Evolutionary conservation across 2,113 vertebrate species (phyloP), one percentile per base, ranked within the genome.

Genomic region (Nansenia antarctica): DNA sequence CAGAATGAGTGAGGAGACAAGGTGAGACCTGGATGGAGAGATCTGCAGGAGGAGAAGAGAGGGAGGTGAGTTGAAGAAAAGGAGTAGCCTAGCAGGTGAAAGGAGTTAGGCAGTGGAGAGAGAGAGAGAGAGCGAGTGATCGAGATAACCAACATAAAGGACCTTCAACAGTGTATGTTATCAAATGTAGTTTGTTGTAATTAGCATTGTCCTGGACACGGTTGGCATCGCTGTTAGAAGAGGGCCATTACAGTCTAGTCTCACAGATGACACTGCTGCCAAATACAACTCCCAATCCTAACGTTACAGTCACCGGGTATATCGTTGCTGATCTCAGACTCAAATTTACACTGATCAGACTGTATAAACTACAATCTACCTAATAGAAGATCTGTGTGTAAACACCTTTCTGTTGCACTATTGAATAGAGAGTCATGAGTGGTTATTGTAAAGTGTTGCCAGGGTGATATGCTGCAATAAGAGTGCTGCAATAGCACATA

Each of bases 401-500:
- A 49, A 49, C n/a, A 49, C n/a, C 45, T 8, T 15, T 8, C 45
- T 49, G 45, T 49, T n/a, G 45, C 7, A 7, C 39, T 7, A n/a
- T 15, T 9, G 7, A n/a, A 49, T 42, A 42, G 14, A 49, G n/a
- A 42, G 39, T 20, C 45, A 47, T 47, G 45, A 8, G n/a, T 2
- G 14, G 20, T 20, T 49, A 49, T 20, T 49, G 20, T 11, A 11
- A 42, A 18, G 39, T 42, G 39, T 42, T 42, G 12, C 39, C 39
- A 49, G 20, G 45, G n/a, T 49, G 20, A 49, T 49, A 49, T 27
- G 20, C 22, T 55, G 53, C 24, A 29, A 1, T 49, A 61, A 34
- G 65, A 26, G 30, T 22, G 65, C 39, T 86, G 91, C 84, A 93
- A 88, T 93, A 71, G 49, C 87, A 72, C 64, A 72, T 69, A 69